These are phyloP conservation scores for Andricus quercusramuli DNA, from an alignment of 2,888 invertebrate species.

Conservation along the genomic window DNA sequence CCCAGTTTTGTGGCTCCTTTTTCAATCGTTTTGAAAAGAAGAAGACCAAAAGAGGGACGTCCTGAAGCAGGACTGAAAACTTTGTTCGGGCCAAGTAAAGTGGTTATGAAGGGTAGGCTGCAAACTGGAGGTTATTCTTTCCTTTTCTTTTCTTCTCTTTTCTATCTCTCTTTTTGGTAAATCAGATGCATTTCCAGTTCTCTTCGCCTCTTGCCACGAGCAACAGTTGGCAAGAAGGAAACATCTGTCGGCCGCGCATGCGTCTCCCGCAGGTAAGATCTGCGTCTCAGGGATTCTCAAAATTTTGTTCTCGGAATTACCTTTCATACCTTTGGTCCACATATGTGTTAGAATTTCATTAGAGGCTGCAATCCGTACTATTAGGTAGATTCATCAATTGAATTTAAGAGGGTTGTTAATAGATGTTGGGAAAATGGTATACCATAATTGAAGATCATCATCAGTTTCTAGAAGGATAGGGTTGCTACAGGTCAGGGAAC, in stretches of 20 bases:
- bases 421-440: background rate
- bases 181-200: conserved; percentile 44
- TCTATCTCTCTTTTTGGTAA: conserved; percentile 30
- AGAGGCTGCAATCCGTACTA: background rate
- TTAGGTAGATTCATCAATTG: background rate
- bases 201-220: conserved; percentile 56
- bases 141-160: conserved; percentile 28
- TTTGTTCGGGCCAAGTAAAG: background rate
- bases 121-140: conserved; percentile 23
- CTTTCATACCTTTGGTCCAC: background rate
- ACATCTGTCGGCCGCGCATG: conserved; percentile 75
- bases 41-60: conserved; percentile 31
- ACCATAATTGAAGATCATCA: background rate
- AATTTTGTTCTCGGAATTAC: conserved; percentile 49
- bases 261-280: conserved; percentile 70
- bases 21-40: conserved; percentile 15
- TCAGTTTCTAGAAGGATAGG: no score
- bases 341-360: background rate
- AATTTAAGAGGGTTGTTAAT: background rate
- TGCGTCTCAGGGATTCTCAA: conserved; percentile 72
- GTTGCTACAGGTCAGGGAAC: no score
- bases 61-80: conserved; percentile 43
- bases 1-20: background rate
- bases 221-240: conserved; percentile 76
- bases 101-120: conserved; percentile 52